Evolutionary conservation across 2,888 invertebrate genomes (phyloP), one percentile per base, ranked within the genome.

Genomic region (Diabrotica balteata): DNA sequence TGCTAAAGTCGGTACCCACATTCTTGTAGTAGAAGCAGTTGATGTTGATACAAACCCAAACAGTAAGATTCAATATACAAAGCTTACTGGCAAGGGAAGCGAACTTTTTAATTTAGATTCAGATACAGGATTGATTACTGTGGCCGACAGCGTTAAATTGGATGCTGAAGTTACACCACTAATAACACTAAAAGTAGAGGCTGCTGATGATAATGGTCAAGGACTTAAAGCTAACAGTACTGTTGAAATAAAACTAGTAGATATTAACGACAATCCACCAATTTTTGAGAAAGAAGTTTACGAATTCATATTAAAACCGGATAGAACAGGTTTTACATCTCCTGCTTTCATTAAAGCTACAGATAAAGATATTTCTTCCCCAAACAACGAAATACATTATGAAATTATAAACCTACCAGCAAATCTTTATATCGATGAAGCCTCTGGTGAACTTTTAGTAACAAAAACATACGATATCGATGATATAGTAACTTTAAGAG

Each of bases 381-480:
- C 95, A 59, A 96, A 96, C 83, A 95, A 95, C 83, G 88, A 91
- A 79, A 90, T 96, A 32, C 90, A 91, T 79, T 96, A 95, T 82
- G 93, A 94, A 86, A 87, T 96, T 60, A 88, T 92, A 73, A 92
- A 92, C 81, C 89, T 88, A 76, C 90, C 91, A 61, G 90, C 91
- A 73, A 91, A 92, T 81, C 67, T 80, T 42, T 92, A 95, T 81
- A 84, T 88, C 32, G 89, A 95, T 81, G 90, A 91, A 79, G 87
- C 90, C 72, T 92, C 93, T 72, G 96, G 91, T 8, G 92, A 93
- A 82, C 80, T 94, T 63, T 88, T 87, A 71, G 85, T 94, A 53
- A 84, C 87, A 62, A 88, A 89, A 82, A 74, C 82, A 68, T 80
- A 80, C 79, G 72, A 69, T 7, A 71, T 73, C 10, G 75, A 74